A percentile compares a stretch with the other conserved stretches of the same genome.
phyloP scores from a whole-genome alignment of 92 coral and sea anemone genomes.

The Porites cylindrica region DNA sequence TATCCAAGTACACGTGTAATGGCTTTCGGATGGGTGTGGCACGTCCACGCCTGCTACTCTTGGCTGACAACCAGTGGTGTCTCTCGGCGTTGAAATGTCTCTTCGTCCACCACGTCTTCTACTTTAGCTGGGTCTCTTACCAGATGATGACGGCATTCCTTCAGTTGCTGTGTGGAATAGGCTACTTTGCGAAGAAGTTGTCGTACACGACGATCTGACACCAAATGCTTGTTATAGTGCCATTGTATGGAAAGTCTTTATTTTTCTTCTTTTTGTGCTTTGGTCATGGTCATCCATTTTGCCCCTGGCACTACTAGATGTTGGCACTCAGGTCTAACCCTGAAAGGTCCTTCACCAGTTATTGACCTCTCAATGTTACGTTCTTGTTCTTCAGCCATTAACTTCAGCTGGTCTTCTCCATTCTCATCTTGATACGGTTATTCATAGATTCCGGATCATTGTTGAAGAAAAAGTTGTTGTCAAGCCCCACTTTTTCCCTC shows the following conservation, averaged over 20 bases:
- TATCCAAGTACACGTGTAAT: slow-evolving; percentile 12
- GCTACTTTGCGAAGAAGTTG: background rate
- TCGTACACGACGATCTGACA: background rate
- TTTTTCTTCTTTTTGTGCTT: background rate
- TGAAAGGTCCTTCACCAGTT: background rate
- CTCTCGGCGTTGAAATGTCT: slow-evolving; percentile 13
- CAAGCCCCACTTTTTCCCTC: background rate
- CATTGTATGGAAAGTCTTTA: background rate
- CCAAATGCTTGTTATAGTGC: background rate
- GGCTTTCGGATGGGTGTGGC: background rate
- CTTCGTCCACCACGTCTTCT: background rate
- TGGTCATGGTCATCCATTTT: background rate
- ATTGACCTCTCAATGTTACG: background rate
- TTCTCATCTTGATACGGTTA: background rate
- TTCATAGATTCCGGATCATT: slow-evolving; percentile 3
- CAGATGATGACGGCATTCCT: slow-evolving; percentile 13
- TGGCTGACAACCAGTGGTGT: slow-evolving; percentile 2
- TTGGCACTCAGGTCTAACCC: background rate
- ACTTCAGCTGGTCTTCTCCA: background rate
- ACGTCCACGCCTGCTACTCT: background rate
- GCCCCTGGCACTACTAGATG: background rate
- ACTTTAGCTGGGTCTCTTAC: background rate
- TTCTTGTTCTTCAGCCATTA: slow-evolving; percentile 1
- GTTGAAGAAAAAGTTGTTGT: slow-evolving; percentile 2
- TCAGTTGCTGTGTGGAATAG: background rate